Evolutionary conservation across 2,888 invertebrate species (phyloP).

Genomic region (Herminia tarsipennalis): DNA sequence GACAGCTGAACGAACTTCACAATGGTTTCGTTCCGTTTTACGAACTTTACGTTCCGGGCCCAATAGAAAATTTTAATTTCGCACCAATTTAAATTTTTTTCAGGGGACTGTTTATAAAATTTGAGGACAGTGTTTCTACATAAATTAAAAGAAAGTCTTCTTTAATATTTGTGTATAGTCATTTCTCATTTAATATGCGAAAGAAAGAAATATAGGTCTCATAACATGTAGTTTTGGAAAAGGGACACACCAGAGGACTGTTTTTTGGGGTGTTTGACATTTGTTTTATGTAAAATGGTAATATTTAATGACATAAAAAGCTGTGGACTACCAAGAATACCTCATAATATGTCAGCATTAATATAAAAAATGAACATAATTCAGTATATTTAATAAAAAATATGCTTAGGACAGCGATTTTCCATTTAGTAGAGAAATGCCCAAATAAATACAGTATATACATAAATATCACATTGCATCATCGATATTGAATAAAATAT

Average conservation of each 20-base stretch:
- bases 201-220: constrained; percentile 11
- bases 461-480: too few species aligned
- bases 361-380: constrained; percentile 12
- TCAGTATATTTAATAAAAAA: constrained; percentile 11
- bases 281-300: constrained; percentile 5
- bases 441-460: neutral
- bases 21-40: constrained; percentile 7
- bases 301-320: constrained; percentile 6
- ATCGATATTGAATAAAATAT: too few species aligned
- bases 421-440: constrained; percentile 21
- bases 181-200: constrained; percentile 9
- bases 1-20: constrained; percentile 13
- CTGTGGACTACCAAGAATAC: constrained; percentile 9
- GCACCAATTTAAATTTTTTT: neutral
- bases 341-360: constrained; percentile 8
- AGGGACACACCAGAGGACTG: constrained; percentile 17
- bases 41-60: neutral
- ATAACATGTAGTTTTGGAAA: constrained; percentile 15
- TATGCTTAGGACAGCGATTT: constrained; percentile 19
- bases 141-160: neutral
- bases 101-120: constrained; percentile 1
- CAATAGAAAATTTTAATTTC: neutral
- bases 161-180: constrained; percentile 5
- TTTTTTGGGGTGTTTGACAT: constrained; percentile 10
- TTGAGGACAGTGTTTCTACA: neutral